A percentile compares a stretch with the other conserved stretches of the same genome.
Conservation (phyloP, 2,797 vertebrate genomes). For the Takifugu rubripes region DNA sequence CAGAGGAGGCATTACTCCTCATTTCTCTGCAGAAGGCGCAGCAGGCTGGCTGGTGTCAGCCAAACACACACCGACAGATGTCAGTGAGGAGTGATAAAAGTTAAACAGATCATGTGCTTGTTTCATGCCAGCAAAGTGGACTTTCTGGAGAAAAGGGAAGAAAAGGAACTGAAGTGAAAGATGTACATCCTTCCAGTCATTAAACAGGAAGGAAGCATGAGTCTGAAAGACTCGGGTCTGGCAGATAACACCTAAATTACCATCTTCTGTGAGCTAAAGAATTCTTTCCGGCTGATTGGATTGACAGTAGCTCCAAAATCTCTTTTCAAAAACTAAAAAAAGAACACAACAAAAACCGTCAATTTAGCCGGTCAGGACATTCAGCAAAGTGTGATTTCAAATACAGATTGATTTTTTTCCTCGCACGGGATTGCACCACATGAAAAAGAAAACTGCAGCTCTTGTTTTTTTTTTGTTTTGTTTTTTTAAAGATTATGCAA, state of each 20-base stretch:
- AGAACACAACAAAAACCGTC: slow-evolving; percentile 16
- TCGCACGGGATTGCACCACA: slow-evolving; percentile 30
- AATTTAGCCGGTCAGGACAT: background rate
- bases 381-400: slow-evolving; percentile 26
- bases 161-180: slow-evolving; percentile 14
- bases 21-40: slow-evolving; percentile 7
- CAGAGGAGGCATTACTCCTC: slow-evolving; percentile 24
- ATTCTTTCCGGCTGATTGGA: background rate
- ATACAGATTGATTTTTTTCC: slow-evolving; percentile 23
- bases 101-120: too few species aligned
- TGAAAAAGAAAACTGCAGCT: slow-evolving; percentile 15
- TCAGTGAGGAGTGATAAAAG: slow-evolving; percentile 3
- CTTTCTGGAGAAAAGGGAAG: slow-evolving; percentile 1
- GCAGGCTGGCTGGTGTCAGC: too few species aligned
- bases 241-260: slow-evolving; percentile 14
- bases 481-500: slow-evolving; percentile 40
- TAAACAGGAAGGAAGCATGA: slow-evolving; percentile 61
- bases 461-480: slow-evolving; percentile 34
- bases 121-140: background rate
- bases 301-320: background rate
- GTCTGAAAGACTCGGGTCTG: slow-evolving; percentile 25
- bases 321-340: slow-evolving; percentile 5
- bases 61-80: slow-evolving; percentile 15
- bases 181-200: slow-evolving; percentile 33
- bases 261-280: too few species aligned